phyloP scores from a whole-genome alignment of 2,797 vertebrate genomes.

The Mus spretus region DNA sequence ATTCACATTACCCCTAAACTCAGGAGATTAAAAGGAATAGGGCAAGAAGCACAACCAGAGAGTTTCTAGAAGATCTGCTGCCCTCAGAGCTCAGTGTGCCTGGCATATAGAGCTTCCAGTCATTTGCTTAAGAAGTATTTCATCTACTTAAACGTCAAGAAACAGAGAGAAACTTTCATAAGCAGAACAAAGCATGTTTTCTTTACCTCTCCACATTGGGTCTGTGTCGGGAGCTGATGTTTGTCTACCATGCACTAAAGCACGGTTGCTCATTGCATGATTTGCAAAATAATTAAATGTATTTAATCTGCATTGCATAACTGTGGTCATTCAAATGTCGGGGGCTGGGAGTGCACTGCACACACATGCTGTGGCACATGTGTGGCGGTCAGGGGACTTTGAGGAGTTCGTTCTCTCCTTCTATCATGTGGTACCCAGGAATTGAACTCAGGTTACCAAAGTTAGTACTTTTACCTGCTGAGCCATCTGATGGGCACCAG shows the following conservation, averaged over 20 bases:
- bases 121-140: neutral
- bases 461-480: neutral
- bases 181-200: neutral
- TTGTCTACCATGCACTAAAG: neutral
- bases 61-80: neutral
- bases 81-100: neutral
- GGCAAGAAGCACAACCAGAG: neutral
- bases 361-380: no score
- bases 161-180: slow-evolving; percentile 8
- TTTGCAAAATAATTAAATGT: neutral
- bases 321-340: neutral
- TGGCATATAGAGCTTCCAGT: neutral
- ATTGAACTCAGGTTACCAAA: neutral
- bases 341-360: no score
- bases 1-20: neutral
- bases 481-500: neutral
- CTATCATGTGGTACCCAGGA: neutral
- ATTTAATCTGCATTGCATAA: neutral
- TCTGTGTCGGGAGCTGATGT: neutral
- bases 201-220: neutral
- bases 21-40: neutral
- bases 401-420: neutral
- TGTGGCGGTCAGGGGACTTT: neutral
- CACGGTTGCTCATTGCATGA: neutral
- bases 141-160: slow-evolving; percentile 45